A percentile compares a stretch with the other conserved stretches of the same genome.
Conservation (phyloP, 2,888 invertebrate species). For the Hyppa rectilinea region DNA sequence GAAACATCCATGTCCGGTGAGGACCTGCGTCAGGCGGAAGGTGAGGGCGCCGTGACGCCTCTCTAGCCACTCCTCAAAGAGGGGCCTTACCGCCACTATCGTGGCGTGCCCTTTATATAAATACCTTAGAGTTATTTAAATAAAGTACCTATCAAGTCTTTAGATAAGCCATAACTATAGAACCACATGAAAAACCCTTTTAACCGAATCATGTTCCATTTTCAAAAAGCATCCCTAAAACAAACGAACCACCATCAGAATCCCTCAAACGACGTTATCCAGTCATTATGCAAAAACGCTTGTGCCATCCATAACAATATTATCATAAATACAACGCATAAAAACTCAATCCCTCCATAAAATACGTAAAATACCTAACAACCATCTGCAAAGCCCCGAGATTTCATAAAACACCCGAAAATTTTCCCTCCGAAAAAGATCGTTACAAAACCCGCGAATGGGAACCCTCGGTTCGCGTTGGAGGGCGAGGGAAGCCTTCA, state of each 20-base stretch:
- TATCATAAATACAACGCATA: slow-evolving; percentile 86
- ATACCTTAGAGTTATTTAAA: neutral
- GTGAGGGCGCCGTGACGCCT: too few relatives aligned
- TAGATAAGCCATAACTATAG: neutral
- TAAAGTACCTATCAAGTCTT: neutral
- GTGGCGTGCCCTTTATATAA: too few relatives aligned
- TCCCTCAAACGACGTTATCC: slow-evolving; percentile 66
- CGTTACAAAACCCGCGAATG: slow-evolving; percentile 84
- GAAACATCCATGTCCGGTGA: too few relatives aligned
- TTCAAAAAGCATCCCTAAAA: slow-evolving; percentile 44
- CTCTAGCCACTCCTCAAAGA: too few relatives aligned
- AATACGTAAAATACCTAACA: slow-evolving; percentile 83
- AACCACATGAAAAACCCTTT: slow-evolving; percentile 26
- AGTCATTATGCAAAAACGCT: slow-evolving; percentile 85
- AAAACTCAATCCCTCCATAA: slow-evolving; percentile 83
- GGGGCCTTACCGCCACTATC: too few relatives aligned
- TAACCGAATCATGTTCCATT: slow-evolving; percentile 39
- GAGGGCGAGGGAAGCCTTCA: slow-evolving; percentile 79
- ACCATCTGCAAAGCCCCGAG: slow-evolving; percentile 72
- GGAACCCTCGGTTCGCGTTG: slow-evolving; percentile 75
- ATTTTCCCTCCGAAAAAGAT: slow-evolving; percentile 87
- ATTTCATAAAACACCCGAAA: slow-evolving; percentile 88
- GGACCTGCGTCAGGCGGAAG: too few relatives aligned
- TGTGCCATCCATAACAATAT: slow-evolving; percentile 84
- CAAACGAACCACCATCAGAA: slow-evolving; percentile 59